phyloP scores from a whole-genome alignment of 2,113 vertebrate genomes.

The Larimichthys crocea region DNA sequence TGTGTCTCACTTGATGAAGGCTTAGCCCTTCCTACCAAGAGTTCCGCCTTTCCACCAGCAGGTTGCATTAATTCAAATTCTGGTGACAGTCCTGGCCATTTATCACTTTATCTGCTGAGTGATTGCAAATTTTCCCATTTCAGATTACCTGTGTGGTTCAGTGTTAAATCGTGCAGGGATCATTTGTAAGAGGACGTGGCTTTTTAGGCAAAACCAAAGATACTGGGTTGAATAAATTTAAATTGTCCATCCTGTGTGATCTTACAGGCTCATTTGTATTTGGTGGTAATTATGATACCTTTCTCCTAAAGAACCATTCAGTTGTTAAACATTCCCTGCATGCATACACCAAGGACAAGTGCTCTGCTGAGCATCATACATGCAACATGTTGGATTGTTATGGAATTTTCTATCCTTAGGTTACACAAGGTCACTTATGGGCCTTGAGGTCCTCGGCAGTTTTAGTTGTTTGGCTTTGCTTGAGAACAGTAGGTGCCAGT shows the following conservation, averaged over 20 bases:
- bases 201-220: constrained; percentile 33
- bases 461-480: too few species aligned
- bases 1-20: too few species aligned
- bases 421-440: too few species aligned
- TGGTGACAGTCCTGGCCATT: background rate
- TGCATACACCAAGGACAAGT: background rate
- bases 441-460: too few species aligned
- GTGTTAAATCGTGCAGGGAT: constrained; percentile 30
- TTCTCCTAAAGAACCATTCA: background rate
- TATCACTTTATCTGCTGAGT: background rate
- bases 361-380: background rate
- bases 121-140: background rate
- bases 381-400: background rate
- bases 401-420: too few species aligned
- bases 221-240: constrained; percentile 20
- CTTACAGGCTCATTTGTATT: background rate
- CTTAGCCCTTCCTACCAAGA: background rate
- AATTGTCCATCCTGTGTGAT: constrained; percentile 6
- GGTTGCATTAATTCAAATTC: constrained; percentile 18
- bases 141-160: constrained; percentile 18
- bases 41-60: background rate
- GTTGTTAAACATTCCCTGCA: background rate
- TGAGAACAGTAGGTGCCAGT: too few species aligned
- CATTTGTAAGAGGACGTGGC: constrained; percentile 53
- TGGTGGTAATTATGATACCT: background rate